Evolutionary conservation across 2,797 vertebrate genomes (phyloP).

Genomic region (Dendrocincla tyrannina): DNA sequence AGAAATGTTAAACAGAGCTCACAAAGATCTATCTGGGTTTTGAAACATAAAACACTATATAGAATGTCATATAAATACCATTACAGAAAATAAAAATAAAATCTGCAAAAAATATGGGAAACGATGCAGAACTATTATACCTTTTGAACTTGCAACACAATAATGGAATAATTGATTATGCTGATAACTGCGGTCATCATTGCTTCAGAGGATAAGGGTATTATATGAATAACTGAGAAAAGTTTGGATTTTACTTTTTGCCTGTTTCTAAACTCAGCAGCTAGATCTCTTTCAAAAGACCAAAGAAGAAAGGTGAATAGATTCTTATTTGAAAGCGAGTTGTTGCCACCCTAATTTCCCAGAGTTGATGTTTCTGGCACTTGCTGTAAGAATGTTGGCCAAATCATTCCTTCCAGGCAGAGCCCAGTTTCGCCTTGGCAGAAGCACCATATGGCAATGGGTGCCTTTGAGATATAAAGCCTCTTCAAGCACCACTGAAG

Average conservation of each 20-base stretch:
- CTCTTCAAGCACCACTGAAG: constrained; percentile 47
- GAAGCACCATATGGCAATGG: constrained; percentile 35
- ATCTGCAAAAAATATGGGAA: background rate
- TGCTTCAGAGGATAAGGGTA: background rate
- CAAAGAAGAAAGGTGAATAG: constrained; percentile 31
- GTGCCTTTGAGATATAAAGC: constrained; percentile 42
- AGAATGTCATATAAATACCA: constrained; percentile 25
- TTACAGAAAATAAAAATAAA: constrained; percentile 26
- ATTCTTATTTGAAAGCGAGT: constrained; percentile 31
- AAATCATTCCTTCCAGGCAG: constrained; percentile 32
- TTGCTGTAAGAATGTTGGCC: background rate
- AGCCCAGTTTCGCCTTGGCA: constrained; percentile 34
- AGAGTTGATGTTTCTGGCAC: constrained; percentile 43
- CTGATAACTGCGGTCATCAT: background rate
- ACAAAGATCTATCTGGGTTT: background rate
- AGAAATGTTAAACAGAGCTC: constrained; percentile 25
- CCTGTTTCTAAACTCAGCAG: background rate
- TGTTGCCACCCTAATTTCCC: constrained; percentile 38
- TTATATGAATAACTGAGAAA: background rate
- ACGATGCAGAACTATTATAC: background rate
- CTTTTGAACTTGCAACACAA: background rate
- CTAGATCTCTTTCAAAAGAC: background rate
- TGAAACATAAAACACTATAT: constrained; percentile 11
- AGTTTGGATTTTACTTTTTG: background rate
- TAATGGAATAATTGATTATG: background rate